Percentiles rank a stretch among this genome's conserved stretches.
These are phyloP conservation scores for Telmatochromis sp. DNA, from an alignment of 2,113 vertebrate genomes.

Conservation along the genomic window DNA sequence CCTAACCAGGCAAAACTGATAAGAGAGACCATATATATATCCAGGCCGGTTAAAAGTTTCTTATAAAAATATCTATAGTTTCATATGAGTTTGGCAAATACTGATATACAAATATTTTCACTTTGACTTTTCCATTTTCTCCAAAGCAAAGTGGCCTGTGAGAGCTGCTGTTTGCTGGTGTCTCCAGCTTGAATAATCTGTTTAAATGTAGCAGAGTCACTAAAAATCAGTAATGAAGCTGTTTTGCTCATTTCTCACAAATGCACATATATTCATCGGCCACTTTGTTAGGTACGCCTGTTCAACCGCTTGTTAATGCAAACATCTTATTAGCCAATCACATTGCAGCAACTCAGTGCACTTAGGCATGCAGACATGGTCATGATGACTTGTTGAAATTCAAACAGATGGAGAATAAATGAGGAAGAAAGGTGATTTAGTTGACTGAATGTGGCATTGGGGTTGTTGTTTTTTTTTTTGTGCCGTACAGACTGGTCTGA, in stretches of 20 bases:
- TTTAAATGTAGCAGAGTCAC: not conserved
- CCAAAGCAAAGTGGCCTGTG: not conserved
- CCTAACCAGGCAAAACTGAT: not conserved
- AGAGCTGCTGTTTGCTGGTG: not conserved
- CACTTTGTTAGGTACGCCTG: not conserved
- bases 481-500: not conserved
- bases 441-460: not conserved
- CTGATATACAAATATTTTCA: not conserved
- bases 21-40: not conserved
- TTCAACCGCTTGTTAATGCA: not conserved
- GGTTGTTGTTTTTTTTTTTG: not conserved
- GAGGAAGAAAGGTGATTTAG: not conserved
- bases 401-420: not conserved
- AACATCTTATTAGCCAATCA: not conserved
- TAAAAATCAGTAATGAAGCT: not conserved
- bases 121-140: not conserved
- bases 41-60: not conserved
- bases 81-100: not conserved
- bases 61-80: not conserved
- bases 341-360: not conserved
- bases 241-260: not conserved
- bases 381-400: not conserved
- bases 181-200: not conserved
- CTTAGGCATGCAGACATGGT: not conserved
- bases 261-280: not conserved